Conservation (phyloP, 2,797 vertebrate species). For the Dendrocincla tyrannina region DNA sequence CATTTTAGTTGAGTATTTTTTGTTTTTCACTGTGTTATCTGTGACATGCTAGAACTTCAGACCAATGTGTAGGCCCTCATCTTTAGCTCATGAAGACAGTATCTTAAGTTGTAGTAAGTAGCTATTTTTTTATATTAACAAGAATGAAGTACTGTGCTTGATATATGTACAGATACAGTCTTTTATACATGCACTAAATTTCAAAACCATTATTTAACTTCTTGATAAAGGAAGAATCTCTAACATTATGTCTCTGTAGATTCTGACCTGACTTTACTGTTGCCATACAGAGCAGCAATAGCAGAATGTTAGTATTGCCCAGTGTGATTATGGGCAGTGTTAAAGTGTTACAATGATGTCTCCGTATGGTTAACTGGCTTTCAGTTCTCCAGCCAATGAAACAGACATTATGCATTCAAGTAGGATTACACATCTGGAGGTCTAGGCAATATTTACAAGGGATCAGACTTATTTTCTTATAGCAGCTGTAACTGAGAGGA, state of each 20-base stretch:
- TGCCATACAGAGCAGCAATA: neutral
- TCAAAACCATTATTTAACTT: neutral
- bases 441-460: slow-evolving; percentile 13
- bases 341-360: neutral
- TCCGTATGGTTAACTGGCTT: neutral
- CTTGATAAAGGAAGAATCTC: neutral
- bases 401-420: neutral
- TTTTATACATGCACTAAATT: neutral
- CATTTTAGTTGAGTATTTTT: neutral
- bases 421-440: slow-evolving; percentile 14
- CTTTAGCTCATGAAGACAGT: neutral
- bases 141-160: neutral
- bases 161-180: neutral
- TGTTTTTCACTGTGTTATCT: neutral
- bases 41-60: neutral
- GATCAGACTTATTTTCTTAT: neutral
- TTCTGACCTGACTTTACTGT: neutral
- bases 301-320: neutral
- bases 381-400: neutral
- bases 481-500: slow-evolving; percentile 21
- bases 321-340: neutral
- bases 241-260: neutral
- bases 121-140: neutral
- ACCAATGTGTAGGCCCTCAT: neutral
- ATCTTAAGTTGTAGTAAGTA: neutral